Base-by-base conservation (phyloP, 1,140 invertebrate genomes). In the Zophobas morio region DNA sequence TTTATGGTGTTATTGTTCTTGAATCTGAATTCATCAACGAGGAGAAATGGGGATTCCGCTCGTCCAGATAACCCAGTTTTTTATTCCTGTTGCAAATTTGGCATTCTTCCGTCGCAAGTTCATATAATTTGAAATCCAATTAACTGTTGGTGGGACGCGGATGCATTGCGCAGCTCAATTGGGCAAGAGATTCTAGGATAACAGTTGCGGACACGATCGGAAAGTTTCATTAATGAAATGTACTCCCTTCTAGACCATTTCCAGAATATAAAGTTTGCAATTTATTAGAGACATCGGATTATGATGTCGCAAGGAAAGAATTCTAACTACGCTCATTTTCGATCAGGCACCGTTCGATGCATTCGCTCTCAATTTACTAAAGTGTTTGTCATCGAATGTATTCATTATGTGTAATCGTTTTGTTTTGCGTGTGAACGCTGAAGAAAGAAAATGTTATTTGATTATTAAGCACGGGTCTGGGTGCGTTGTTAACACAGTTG, bases 151-250 rank as follows among this genome's bases (percentile, higher is more conserved):
- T 57, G 70, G 70, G 51, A 73, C 40, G 70, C 57, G 63, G 77
- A 75, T 74, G 77, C 77, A 72, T 75, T 75, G 72, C 73, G 57
- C 77, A 75, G 77, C 73, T 78, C 77, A 78, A 78, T 78, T 78
- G 77, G 53, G 77, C 77, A 70, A 70, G 77, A 78, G 77, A 78
- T 78, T 78, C 73, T 75, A 63, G 63, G 77, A 78, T 77, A 81
- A 79, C 75, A 74, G 74, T 79, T 75, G 75, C 78, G 78, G 72
- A 79, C 80, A 79, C 80, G 80, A 79, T 78, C 76, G 56, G 79
- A 81, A 83, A 83, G 76, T 77, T 79, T 83, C 80, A 82, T 83
- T 82, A 80, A 82, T 81, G 82, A 83, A 83, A 82, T 82, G 78
- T 82, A 81, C 79, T 82, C 76, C 74, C 76, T 73, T 76, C 56